Percentiles rank a stretch among this genome's conserved stretches.
These are phyloP conservation scores for Montifringilla adamsi DNA, from an alignment of 2,113 vertebrate species.

Conservation along the genomic window DNA sequence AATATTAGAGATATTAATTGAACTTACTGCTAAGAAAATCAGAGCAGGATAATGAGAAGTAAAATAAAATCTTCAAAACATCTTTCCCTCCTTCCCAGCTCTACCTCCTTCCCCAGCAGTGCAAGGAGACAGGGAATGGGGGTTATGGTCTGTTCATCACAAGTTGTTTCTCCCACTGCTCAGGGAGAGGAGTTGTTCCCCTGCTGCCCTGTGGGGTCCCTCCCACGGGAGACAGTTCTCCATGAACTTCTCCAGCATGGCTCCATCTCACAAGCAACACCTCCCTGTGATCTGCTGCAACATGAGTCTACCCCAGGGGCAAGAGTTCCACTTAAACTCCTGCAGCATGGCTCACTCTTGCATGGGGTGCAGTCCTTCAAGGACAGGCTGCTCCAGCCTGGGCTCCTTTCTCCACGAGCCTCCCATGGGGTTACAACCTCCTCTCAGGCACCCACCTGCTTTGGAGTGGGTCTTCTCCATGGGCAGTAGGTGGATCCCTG, in stretches of 20 bases:
- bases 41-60: background rate
- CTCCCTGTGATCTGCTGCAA: background rate
- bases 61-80: background rate
- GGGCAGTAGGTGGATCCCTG: background rate
- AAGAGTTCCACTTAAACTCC: background rate
- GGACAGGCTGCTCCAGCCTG: background rate
- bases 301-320: rapidly evolving
- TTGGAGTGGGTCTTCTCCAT: background rate
- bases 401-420: no score
- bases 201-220: background rate
- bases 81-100: background rate
- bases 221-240: background rate
- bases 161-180: background rate
- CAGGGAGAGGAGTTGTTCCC: background rate
- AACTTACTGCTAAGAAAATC: background rate
- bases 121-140: background rate
- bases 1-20: background rate
- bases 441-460: background rate
- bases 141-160: background rate
- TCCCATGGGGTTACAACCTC: background rate
- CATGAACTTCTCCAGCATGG: background rate
- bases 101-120: background rate
- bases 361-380: background rate
- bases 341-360: background rate
- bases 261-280: background rate